Percentiles rank a stretch among this genome's conserved stretches.
phyloP scores from a whole-genome alignment of 2,797 vertebrate genomes.

The Lepus oiostolus region DNA sequence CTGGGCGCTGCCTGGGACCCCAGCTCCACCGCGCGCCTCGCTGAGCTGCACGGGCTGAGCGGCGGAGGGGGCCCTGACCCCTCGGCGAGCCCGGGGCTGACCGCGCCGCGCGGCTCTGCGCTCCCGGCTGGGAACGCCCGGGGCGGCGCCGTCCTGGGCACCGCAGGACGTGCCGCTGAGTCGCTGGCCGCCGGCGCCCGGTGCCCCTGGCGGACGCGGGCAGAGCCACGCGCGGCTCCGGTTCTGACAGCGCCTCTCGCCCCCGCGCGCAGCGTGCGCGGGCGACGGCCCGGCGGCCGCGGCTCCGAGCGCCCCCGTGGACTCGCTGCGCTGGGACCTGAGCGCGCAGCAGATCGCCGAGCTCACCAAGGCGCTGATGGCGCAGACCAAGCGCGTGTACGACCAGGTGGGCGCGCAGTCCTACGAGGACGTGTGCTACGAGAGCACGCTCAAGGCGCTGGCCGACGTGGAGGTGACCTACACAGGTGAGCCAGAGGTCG shows the following conservation, averaged over 20 bases:
- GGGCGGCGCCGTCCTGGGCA: background rate
- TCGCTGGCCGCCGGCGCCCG: background rate
- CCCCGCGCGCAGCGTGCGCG: constrained; percentile 60
- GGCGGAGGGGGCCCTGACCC: fast-evolving
- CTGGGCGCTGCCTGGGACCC: too few relatives aligned
- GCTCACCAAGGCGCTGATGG: constrained; percentile 91
- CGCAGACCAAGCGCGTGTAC: constrained; percentile 93
- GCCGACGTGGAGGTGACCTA: constrained; percentile 96
- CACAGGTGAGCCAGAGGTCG: constrained; percentile 85
- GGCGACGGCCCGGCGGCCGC: constrained; percentile 90
- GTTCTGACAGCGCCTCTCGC: background rate
- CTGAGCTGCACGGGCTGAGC: background rate
- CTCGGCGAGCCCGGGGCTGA: background rate
- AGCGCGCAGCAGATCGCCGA: constrained; percentile 90
- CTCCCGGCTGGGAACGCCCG: too few relatives aligned
- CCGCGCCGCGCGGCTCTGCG: too few relatives aligned
- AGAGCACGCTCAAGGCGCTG: constrained; percentile 94
- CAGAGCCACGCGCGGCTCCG: too few relatives aligned
- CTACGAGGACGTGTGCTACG: constrained; percentile 89
- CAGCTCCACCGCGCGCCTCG: background rate
- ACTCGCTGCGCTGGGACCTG: constrained; percentile 94
- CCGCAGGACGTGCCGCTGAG: background rate
- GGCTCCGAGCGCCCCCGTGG: constrained; percentile 82
- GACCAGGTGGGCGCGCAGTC: constrained; percentile 92
- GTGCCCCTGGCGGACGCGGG: too few relatives aligned